Percentiles rank a stretch among this genome's conserved stretches.
phyloP scores from a whole-genome alignment of 2,888 invertebrate genomes.

The Eulithis prunata region DNA sequence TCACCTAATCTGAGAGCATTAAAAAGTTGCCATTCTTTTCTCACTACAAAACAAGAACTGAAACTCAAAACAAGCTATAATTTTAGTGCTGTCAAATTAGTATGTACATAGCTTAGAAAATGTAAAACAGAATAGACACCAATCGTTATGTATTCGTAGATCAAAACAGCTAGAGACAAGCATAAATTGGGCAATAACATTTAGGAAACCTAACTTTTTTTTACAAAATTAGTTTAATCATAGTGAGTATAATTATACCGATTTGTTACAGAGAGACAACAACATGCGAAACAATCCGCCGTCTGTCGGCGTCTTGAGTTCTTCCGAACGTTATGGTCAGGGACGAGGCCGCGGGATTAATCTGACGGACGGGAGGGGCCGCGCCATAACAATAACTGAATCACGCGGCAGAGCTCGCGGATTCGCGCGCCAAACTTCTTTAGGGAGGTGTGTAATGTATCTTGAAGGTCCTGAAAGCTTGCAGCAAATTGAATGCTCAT shows the following conservation, averaged over 20 bases:
- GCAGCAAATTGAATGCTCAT: neutral
- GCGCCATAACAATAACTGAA: constrained; percentile 14
- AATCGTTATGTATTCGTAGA: no score
- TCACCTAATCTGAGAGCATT: no score
- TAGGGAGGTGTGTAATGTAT: constrained; percentile 54
- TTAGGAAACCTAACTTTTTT: no score
- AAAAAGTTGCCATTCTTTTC: no score
- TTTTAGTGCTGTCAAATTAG: no score
- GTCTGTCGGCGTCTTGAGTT: neutral
- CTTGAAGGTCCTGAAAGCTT: no score
- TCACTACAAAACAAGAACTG: no score
- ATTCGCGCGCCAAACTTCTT: constrained; percentile 46
- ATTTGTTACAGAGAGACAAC: constrained; percentile 30
- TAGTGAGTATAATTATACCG: neutral
- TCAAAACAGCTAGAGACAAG: no score
- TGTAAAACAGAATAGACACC: no score
- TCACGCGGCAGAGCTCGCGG: constrained; percentile 22
- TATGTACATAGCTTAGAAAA: no score
- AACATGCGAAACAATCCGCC: constrained; percentile 21
- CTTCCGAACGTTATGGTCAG: constrained; percentile 26
- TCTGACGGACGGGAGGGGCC: constrained; percentile 16
- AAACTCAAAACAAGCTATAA: no score
- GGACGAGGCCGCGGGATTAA: constrained; percentile 28
- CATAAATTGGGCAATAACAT: no score
- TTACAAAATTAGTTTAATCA: neutral